A percentile compares a stretch with the other conserved stretches of the same genome.
Conservation (phyloP, 2,888 invertebrate species). For the Pristionchus mayeri region DNA sequence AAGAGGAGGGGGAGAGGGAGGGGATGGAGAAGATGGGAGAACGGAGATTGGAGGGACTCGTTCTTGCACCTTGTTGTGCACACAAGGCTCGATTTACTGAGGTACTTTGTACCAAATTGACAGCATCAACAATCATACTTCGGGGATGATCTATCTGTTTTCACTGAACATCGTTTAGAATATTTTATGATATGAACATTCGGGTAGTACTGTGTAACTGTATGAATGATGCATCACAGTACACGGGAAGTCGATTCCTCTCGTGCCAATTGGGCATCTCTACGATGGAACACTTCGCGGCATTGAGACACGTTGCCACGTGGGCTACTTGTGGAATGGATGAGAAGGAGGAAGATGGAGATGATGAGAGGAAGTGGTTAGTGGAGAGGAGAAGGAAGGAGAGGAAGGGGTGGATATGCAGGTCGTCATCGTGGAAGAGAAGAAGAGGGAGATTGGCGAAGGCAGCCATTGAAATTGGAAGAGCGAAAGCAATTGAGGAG, state of each 20-base stretch:
- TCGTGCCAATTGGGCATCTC: constrained; percentile 54
- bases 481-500: constrained; percentile 61
- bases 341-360: constrained; percentile 45
- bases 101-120: constrained; percentile 48
- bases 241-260: constrained; percentile 26
- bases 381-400: not conserved
- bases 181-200: not conserved
- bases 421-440: constrained; percentile 51
- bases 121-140: too few relatives aligned
- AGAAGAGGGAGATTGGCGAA: constrained; percentile 66
- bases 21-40: not conserved
- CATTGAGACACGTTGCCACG: constrained; percentile 67
- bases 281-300: constrained; percentile 61
- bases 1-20: not conserved
- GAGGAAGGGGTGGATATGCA: not conserved
- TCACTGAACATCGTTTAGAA: not conserved
- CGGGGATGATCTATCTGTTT: too few relatives aligned
- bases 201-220: not conserved
- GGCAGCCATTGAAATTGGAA: constrained; percentile 64
- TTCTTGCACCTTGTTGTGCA: constrained; percentile 71
- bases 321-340: constrained; percentile 67
- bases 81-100: constrained; percentile 67
- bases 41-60: constrained; percentile 56
- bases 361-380: constrained; percentile 15
- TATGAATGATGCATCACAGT: not conserved